Percentiles rank a stretch among this genome's conserved stretches.
These are phyloP conservation scores for Drosophila baimaii DNA, from an alignment of 1,140 invertebrate genomes.

Conservation along the genomic window DNA sequence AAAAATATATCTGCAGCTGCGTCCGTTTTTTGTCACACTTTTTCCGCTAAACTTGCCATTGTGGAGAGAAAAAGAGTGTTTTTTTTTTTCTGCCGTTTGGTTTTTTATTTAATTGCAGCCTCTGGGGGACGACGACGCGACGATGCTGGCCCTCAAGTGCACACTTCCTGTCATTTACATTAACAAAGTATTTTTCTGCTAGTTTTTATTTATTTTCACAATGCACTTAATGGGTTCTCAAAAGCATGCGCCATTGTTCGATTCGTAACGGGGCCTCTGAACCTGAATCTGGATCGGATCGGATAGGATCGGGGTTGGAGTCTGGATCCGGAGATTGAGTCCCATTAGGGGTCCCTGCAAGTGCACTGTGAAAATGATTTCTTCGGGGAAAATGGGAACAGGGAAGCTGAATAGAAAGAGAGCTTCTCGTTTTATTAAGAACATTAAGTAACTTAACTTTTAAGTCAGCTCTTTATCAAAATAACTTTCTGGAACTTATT, in stretches of 20 bases:
- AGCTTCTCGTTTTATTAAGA: not conserved
- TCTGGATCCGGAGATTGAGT: slow-evolving; percentile 47
- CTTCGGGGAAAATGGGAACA: not conserved
- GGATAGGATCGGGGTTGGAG: slow-evolving; percentile 19
- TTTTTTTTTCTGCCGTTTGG: slow-evolving; percentile 15
- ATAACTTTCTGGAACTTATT: too few species aligned
- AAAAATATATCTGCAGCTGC: slow-evolving; percentile 58
- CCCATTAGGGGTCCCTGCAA: slow-evolving; percentile 25
- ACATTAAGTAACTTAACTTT: not conserved
- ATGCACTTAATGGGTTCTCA: slow-evolving; percentile 71
- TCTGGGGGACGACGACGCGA: slow-evolving; percentile 25
- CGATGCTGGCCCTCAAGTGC: slow-evolving; percentile 74
- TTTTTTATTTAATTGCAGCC: slow-evolving; percentile 51
- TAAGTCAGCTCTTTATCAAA: not conserved
- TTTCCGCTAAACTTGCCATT: slow-evolving; percentile 59
- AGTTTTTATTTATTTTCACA: slow-evolving; percentile 70
- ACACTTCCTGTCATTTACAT: slow-evolving; percentile 78
- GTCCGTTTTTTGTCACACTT: slow-evolving; percentile 54
- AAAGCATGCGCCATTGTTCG: slow-evolving; percentile 69
- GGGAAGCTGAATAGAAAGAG: not conserved
- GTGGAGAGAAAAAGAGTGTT: slow-evolving; percentile 29
- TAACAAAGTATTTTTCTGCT: slow-evolving; percentile 54
- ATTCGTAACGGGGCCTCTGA: slow-evolving; percentile 60
- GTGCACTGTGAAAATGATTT: slow-evolving; percentile 10
- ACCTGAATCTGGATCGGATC: slow-evolving; percentile 19